Evolutionary conservation across 2,113 vertebrate species (phyloP).

Genomic region (Catharus fuscescens): DNA sequence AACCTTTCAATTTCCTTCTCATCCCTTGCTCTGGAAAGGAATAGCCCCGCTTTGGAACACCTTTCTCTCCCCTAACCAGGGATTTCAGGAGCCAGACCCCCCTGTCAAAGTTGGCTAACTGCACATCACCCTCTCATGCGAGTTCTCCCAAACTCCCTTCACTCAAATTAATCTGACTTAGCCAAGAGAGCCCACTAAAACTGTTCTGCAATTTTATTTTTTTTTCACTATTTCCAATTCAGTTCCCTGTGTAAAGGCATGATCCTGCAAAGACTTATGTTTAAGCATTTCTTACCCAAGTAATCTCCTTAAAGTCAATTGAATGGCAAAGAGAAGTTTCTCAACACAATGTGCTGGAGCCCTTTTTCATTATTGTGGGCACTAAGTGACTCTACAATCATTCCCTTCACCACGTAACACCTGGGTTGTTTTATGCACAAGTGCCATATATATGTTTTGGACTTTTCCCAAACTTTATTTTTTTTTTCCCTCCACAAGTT

Average conservation of each 20-base stretch:
- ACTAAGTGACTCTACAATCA: not conserved
- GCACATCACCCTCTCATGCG: not conserved
- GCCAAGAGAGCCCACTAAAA: not conserved
- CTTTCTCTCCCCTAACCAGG: not conserved
- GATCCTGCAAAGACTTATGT: not conserved
- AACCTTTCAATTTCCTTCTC: not conserved
- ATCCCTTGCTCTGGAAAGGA: not conserved
- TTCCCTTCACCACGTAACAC: not conserved
- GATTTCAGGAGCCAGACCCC: not conserved
- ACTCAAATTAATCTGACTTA: not conserved
- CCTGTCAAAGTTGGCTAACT: not conserved
- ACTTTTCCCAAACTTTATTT: not conserved
- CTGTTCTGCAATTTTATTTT: not conserved
- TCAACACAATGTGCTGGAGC: not conserved
- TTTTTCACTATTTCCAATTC: not conserved
- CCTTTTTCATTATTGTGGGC: not conserved
- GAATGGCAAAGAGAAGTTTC: not conserved
- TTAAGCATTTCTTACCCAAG: not conserved
- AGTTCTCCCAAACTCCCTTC: not conserved
- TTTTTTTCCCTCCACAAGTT: not conserved
- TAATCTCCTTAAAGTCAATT: not conserved
- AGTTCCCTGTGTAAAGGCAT: not conserved
- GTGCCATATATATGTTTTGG: not conserved
- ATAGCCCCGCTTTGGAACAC: not conserved
- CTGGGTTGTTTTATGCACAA: constrained; percentile 3